These are phyloP conservation scores for Stenoptilia bipunctidactyla DNA, from an alignment of 2,888 invertebrate species.

Conservation along the genomic window DNA sequence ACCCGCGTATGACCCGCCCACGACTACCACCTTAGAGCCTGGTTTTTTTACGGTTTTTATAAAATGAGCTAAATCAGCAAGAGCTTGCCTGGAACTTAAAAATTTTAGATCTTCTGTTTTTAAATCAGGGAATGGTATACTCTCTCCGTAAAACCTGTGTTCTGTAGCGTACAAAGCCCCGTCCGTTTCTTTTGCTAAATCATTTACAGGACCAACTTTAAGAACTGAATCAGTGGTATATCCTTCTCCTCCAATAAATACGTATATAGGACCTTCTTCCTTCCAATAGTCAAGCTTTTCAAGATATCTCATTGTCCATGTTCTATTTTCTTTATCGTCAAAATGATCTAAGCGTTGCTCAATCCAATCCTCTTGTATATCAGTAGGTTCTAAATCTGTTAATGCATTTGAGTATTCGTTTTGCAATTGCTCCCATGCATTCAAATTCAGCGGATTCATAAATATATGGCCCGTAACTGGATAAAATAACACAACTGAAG, in stretches of 20 bases:
- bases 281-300: background rate
- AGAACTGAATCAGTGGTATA: background rate
- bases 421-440: no score
- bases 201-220: background rate
- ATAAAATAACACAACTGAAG: no score
- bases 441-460: no score
- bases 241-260: conserved; percentile 5
- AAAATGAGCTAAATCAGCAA: conserved; percentile 5
- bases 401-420: no score
- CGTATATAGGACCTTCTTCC: conserved; percentile 2
- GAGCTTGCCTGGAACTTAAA: background rate
- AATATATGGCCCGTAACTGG: no score
- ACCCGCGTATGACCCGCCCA: conserved; percentile 47
- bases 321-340: background rate
- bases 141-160: no score
- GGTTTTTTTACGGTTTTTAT: conserved; percentile 8
- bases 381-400: no score
- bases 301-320: conserved; percentile 10
- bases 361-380: background rate
- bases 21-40: conserved; percentile 13
- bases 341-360: background rate
- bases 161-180: background rate
- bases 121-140: no score
- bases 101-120: no score
- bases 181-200: conserved; percentile 1